A percentile compares a stretch with the other conserved stretches of the same genome.
Evolutionary conservation across 2,888 invertebrate species (phyloP).

Genomic region (Coelopa pilipes): DNA sequence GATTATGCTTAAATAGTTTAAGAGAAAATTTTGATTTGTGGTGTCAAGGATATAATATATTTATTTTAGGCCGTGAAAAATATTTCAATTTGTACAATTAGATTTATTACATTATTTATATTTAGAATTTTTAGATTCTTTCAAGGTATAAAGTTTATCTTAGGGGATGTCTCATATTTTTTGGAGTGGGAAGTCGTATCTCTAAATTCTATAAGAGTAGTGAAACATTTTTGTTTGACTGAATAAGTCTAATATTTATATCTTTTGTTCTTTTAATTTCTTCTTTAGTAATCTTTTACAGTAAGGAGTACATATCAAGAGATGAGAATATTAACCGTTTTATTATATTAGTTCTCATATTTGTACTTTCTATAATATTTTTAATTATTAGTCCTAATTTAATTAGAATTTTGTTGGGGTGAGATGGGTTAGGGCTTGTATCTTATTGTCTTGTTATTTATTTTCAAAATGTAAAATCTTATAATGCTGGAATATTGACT

Average conservation of each 20-base stretch:
- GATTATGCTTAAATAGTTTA: too few relatives aligned
- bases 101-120: conserved; percentile 68
- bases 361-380: too few relatives aligned
- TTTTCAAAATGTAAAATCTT: conserved; percentile 72
- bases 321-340: conserved; percentile 73
- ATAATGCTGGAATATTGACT: too few relatives aligned
- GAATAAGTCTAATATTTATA: too few relatives aligned
- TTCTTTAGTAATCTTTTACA: conserved; percentile 74
- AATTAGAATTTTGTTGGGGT: conserved; percentile 78
- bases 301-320: conserved; percentile 72
- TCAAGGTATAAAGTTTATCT: too few relatives aligned
- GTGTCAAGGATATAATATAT: conserved; percentile 71
- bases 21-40: too few relatives aligned
- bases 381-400: too few relatives aligned
- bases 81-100: conserved; percentile 70
- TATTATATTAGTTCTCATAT: conserved; percentile 74
- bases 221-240: too few relatives aligned
- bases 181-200: conserved; percentile 70
- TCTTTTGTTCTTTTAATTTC: conserved; percentile 76
- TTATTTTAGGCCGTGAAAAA: conserved; percentile 70
- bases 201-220: too few relatives aligned
- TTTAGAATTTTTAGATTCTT: conserved; percentile 67
- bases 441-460: conserved; percentile 76
- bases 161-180: too few relatives aligned
- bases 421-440: conserved; percentile 78